phyloP scores from a whole-genome alignment of 2,797 vertebrate species.

The Monodelphis domestica region DNA sequence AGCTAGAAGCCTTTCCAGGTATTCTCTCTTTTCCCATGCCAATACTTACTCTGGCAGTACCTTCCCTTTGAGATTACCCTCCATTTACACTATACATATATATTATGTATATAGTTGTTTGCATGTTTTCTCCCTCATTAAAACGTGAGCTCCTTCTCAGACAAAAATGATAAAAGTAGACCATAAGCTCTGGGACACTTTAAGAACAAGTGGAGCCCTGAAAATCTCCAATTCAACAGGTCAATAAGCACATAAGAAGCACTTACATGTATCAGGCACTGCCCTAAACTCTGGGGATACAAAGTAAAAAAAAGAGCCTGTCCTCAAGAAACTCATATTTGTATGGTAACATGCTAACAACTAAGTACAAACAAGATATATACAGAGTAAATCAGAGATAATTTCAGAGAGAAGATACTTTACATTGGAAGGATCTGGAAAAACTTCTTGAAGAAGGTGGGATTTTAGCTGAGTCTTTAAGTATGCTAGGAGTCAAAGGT shows the following conservation, averaged over 20 bases:
- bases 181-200: neutral
- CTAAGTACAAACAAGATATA: neutral
- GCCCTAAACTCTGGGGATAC: neutral
- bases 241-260: neutral
- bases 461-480: neutral
- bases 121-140: neutral
- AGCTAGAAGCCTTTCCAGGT: neutral
- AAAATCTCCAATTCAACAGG: neutral
- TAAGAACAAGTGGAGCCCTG: neutral
- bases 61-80: neutral
- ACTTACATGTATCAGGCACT: neutral
- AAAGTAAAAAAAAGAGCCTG: neutral
- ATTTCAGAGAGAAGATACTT: neutral
- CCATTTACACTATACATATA: neutral
- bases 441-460: neutral
- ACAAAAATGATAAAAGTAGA: neutral
- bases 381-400: neutral
- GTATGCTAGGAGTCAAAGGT: neutral
- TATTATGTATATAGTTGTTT: neutral
- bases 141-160: neutral
- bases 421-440: neutral
- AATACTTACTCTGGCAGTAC: neutral
- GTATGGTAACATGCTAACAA: neutral
- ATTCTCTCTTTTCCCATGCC: neutral
- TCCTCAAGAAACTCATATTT: neutral